These are phyloP conservation scores for Hemicentrotus pulcherrimus DNA, from an alignment of 35 echinoderm and acorn worm species.

Conservation along the genomic window DNA sequence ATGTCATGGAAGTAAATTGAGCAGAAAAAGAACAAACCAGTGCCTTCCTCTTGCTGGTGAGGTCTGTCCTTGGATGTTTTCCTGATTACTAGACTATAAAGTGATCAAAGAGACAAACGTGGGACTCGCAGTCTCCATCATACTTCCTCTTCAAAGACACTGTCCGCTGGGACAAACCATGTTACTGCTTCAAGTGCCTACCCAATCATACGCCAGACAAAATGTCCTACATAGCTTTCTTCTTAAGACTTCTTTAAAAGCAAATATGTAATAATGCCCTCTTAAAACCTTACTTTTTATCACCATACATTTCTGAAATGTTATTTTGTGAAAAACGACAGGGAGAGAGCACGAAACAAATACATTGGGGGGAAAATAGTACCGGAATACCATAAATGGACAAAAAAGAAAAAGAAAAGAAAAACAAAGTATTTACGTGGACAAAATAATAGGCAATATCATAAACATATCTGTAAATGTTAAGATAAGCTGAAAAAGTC, in stretches of 20 bases:
- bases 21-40: conserved; percentile 42
- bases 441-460: too few relatives aligned
- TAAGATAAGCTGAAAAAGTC: too few relatives aligned
- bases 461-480: too few relatives aligned
- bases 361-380: neutral
- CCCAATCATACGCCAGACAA: neutral
- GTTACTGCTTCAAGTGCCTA: neutral
- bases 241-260: neutral
- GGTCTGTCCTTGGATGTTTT: conserved; percentile 23
- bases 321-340: too few relatives aligned
- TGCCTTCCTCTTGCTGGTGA: conserved; percentile 46
- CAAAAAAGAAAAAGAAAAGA: neutral
- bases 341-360: neutral
- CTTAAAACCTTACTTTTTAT: too few relatives aligned
- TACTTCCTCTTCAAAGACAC: conserved; percentile 39
- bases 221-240: neutral
- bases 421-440: too few relatives aligned
- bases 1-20: conserved; percentile 54
- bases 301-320: too few relatives aligned
- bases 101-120: neutral
- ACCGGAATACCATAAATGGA: neutral
- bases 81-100: conserved; percentile 46
- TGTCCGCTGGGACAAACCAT: neutral
- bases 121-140: conserved; percentile 28
- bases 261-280: too few relatives aligned